Evolutionary conservation across 92 coral and sea anemone species (phyloP).

Genomic region (Palythoa grandiflora): DNA sequence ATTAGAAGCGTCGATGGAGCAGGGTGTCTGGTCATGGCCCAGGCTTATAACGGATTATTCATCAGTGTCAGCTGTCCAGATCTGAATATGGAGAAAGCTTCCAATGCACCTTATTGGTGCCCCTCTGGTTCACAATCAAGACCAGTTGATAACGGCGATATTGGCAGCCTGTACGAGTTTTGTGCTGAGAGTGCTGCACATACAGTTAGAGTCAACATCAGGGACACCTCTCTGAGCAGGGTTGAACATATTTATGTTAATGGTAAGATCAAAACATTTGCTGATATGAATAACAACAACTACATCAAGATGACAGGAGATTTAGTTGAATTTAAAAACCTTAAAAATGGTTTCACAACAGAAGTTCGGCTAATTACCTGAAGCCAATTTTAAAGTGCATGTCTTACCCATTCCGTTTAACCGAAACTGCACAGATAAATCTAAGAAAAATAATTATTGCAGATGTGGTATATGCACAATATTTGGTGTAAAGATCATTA

Average conservation of each 20-base stretch:
- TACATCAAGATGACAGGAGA: background rate
- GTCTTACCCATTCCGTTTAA: no score
- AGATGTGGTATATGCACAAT: no score
- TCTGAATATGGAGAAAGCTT: slow-evolving; percentile 26
- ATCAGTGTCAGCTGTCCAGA: slow-evolving; percentile 61
- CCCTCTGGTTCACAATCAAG: background rate
- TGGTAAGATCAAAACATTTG: background rate
- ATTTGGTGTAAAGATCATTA: no score
- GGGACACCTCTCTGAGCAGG: background rate
- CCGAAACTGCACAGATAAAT: no score
- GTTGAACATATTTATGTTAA: background rate
- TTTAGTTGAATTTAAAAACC: background rate
- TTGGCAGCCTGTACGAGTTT: background rate
- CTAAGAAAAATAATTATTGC: no score
- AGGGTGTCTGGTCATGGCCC: slow-evolving; percentile 42
- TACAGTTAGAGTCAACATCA: background rate
- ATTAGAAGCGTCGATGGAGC: slow-evolving; percentile 15
- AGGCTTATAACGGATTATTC: background rate
- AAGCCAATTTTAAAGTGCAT: no score
- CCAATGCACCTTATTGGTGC: background rate
- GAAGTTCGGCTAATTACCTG: background rate
- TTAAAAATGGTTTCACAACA: slow-evolving; percentile 24
- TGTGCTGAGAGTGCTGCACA: background rate
- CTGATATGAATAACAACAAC: background rate
- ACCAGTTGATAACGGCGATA: background rate